Evolutionary conservation across 2,797 vertebrate genomes (phyloP).

Genomic region (Euphonia xanthogaster): DNA sequence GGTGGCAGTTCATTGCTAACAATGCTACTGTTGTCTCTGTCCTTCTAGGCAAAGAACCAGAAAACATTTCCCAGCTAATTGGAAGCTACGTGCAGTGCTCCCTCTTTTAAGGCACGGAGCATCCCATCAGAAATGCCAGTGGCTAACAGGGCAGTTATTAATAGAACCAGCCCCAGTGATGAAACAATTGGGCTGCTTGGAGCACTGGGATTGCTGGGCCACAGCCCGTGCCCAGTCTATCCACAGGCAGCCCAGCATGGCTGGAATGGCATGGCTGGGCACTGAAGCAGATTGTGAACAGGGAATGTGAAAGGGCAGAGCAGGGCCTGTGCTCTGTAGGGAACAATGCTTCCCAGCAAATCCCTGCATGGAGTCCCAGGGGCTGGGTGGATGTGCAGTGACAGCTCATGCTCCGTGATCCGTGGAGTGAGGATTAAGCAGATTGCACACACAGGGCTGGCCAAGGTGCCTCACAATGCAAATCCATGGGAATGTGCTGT

Average conservation of each 20-base stretch:
- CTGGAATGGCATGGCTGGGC: not conserved
- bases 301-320: not conserved
- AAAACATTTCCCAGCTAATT: slow-evolving; percentile 42
- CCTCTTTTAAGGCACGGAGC: not conserved
- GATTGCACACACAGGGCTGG: rapidly evolving
- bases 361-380: not conserved
- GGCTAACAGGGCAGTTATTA: not conserved
- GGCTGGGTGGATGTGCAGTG: not conserved
- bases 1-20: not conserved
- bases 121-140: not conserved
- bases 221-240: not conserved
- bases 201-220: not conserved
- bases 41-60: slow-evolving; percentile 37
- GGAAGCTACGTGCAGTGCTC: not conserved
- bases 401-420: not conserved
- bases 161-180: not conserved
- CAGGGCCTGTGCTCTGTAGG: not conserved
- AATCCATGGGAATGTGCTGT: not conserved
- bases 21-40: slow-evolving; percentile 31
- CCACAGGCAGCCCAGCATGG: not conserved
- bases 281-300: not conserved
- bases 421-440: not conserved
- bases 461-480: not conserved
- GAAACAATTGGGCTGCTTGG: not conserved
- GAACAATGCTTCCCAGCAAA: not conserved